phyloP scores from a whole-genome alignment of 2,113 vertebrate genomes.

The Atractosteus spatula region DNA sequence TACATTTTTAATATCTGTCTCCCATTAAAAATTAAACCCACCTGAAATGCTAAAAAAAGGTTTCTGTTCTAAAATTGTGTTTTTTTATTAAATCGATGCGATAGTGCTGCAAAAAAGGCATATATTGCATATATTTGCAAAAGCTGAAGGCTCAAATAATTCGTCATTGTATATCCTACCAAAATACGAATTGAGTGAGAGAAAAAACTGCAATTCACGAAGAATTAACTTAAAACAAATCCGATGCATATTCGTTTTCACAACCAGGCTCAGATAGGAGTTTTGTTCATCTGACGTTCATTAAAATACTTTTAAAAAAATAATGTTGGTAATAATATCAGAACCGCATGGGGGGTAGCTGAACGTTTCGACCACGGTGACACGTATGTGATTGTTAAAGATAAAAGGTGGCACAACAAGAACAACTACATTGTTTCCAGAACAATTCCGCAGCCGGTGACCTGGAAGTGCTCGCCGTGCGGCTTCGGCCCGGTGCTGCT shows the following conservation, averaged over 20 bases:
- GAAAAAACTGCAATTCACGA: no score
- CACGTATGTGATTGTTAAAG: background rate
- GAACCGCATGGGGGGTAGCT: no score
- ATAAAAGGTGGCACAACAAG: background rate
- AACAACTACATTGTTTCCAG: background rate
- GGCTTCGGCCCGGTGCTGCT: no score
- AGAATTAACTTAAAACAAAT: no score
- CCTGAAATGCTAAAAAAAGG: background rate
- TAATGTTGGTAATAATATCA: background rate
- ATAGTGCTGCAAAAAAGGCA: background rate
- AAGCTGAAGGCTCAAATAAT: no score
- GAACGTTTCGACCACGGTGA: background rate
- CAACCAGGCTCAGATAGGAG: no score
- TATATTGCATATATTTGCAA: background rate
- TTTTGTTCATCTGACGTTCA: background rate
- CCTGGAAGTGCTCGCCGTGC: conserved; percentile 20
- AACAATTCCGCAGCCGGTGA: conserved; percentile 1
- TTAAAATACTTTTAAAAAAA: background rate
- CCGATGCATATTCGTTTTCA: no score
- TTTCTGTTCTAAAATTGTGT: background rate
- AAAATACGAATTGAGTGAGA: no score
- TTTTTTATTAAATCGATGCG: no score
- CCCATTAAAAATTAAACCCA: background rate
- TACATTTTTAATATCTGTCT: background rate
- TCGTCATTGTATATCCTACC: no score